Percentiles rank a stretch among this genome's conserved stretches.
phyloP scores from a whole-genome alignment of 2,888 invertebrate species.

The Epinotia ramella region DNA sequence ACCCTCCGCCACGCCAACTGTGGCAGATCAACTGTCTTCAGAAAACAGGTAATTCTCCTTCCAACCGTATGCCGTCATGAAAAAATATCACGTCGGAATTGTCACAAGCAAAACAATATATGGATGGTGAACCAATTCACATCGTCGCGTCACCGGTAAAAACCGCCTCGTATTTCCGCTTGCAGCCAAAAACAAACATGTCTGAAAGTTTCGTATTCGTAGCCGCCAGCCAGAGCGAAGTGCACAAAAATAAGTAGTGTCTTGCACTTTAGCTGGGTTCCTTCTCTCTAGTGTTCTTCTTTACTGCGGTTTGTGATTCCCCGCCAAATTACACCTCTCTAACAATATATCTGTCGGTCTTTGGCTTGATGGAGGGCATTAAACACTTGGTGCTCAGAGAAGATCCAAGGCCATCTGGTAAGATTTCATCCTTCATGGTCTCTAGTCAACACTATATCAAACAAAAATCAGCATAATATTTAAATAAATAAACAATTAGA shows the following conservation, averaged over 20 bases:
- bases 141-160: neutral
- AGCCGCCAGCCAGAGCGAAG: neutral
- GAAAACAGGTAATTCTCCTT: slow-evolving; percentile 14
- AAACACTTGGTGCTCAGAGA: no score
- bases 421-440: neutral
- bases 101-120: neutral
- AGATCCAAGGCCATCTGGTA: no score
- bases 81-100: no score
- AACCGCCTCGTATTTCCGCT: slow-evolving; percentile 1
- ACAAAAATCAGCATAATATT: neutral
- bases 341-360: neutral
- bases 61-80: no score
- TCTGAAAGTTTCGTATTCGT: neutral
- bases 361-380: no score
- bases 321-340: no score
- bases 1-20: slow-evolving; percentile 58
- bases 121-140: neutral
- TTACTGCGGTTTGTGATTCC: no score
- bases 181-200: slow-evolving; percentile 4
- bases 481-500: no score
- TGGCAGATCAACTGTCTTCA: slow-evolving; percentile 53
- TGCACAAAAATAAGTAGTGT: neutral
- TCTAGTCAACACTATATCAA: neutral
- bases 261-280: neutral
- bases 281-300: no score